Base-by-base conservation (phyloP, 1,140 invertebrate species). In the Megathymus violae region DNA sequence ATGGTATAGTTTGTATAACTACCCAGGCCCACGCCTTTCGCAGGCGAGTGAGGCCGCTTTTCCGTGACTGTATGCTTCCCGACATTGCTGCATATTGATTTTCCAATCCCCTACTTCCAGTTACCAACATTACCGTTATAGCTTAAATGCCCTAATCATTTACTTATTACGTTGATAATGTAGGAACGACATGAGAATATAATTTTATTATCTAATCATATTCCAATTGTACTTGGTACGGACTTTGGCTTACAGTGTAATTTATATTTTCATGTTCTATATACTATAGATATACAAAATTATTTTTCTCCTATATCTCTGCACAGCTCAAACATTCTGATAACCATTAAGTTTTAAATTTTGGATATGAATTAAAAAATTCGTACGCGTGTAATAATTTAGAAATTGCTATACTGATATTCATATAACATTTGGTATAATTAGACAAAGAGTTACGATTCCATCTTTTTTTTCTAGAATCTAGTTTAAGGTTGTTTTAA, bases 1-100 rank as follows among this genome's bases (percentile, higher is more conserved):
- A 16, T 46, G 9, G 0, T 9, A 1, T 31, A 31, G 27, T 47
- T 47, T 10, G 44, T 47, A 27, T 27, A 6, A 46, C 4, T 19
- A 46, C 13, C 13, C 14, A 1, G 15, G 31, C 47, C 15, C 27
- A 50, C 16, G 17, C 19, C 6, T 54, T 27, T 36, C 51, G 51
- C 19, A 15, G 38, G 36, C 27, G 19, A 54, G 36, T 31, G 19
- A 6, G 17, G n/a, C n/a, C n/a, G 2, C n/a, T 54, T 43, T 54
- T 43, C 51, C 51, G 38, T 54, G 51, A 54, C 51, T 54, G 36
- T 54, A 43, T 50, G 47, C 38, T 54, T 27, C 6, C 51, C 51
- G 16, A 52, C 50, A 22, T 16, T 17, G 36, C 41, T 43, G 38
- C 38, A 54, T 54, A 54, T 54, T 54, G 51, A 41, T 54, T 54